Evolutionary conservation across 2,113 vertebrate genomes (phyloP).

Genomic region (Sceloporus undulatus): DNA sequence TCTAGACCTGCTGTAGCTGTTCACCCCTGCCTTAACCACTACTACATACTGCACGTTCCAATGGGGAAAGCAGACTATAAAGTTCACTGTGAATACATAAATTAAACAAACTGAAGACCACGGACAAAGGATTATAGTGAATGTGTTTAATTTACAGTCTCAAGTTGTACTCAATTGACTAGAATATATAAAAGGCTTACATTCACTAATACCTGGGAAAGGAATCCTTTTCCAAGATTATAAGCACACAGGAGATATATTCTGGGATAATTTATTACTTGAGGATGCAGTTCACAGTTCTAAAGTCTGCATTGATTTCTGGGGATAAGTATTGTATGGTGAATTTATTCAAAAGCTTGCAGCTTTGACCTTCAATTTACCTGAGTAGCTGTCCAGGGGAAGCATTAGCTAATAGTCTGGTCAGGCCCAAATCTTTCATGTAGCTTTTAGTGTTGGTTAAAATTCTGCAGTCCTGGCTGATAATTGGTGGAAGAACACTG

Average conservation of each 20-base stretch:
- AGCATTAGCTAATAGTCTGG: neutral
- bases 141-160: neutral
- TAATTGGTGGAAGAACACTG: neutral
- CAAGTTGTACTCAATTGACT: neutral
- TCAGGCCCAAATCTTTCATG: no score
- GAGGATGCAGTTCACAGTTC: neutral
- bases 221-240: neutral
- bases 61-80: neutral
- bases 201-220: neutral
- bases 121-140: neutral
- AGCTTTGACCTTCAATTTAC: neutral
- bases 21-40: no score
- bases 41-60: neutral
- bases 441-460: neutral
- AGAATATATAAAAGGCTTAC: neutral
- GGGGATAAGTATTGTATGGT: neutral
- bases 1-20: no score
- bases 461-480: neutral
- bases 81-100: neutral
- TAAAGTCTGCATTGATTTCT: slow-evolving; percentile 5
- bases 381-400: neutral
- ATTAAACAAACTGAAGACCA: neutral
- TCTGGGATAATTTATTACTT: neutral
- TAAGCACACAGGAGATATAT: neutral
- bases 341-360: slow-evolving; percentile 7